Evolutionary conservation across 2,797 vertebrate species (phyloP).

Genomic region (Gymnothorax reevesii): DNA sequence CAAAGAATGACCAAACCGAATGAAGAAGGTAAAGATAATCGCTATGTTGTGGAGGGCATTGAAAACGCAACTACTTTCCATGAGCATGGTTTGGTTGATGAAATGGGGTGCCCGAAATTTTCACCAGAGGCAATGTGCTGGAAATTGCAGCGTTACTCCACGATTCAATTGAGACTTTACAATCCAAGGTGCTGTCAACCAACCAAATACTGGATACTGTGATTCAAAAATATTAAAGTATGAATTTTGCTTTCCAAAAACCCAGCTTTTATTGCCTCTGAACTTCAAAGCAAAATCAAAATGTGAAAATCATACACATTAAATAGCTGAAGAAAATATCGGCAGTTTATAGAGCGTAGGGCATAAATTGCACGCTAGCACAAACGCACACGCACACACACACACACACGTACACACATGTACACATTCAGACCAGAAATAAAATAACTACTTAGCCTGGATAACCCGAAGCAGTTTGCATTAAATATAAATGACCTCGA

Average conservation of each 20-base stretch:
- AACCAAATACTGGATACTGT: background rate
- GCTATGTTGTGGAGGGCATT: background rate
- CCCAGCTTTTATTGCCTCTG: too few species aligned
- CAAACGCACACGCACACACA: constrained; percentile 7
- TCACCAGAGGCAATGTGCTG: background rate
- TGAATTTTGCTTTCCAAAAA: too few species aligned
- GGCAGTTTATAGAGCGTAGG: too few species aligned
- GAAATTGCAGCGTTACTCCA: background rate
- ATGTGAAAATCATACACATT: background rate
- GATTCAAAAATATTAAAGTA: background rate
- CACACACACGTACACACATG: background rate
- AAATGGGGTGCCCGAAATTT: background rate
- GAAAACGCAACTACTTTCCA: background rate
- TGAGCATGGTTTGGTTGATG: background rate
- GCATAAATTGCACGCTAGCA: background rate
- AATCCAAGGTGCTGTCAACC: background rate
- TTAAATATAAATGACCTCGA: constrained; percentile 50
- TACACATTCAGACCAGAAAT: constrained; percentile 30
- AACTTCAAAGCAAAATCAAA: too few species aligned
- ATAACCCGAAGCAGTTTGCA: constrained; percentile 41
- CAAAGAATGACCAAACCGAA: background rate
- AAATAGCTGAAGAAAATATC: background rate
- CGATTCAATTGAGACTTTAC: background rate
- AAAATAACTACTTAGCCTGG: constrained; percentile 35
- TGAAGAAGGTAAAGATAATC: background rate